Evolutionary conservation across 2,797 vertebrate genomes (phyloP), one percentile per base, ranked within the genome.

Genomic region (Acipenser transmontanus): DNA sequence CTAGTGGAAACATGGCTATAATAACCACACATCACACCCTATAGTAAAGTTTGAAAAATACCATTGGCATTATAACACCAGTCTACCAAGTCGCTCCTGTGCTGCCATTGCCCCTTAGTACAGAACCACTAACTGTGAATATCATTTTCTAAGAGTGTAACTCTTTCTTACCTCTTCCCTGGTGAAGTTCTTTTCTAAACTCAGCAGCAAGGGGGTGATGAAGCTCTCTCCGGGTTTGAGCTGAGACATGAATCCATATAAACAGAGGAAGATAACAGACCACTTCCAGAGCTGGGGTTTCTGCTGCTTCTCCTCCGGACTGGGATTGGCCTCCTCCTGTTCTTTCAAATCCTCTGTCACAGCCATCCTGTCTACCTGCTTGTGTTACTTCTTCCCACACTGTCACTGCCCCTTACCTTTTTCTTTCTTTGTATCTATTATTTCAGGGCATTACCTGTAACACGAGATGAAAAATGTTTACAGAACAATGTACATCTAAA

Each of bases 161-260:
- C 20, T 11, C 20, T 10, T 1, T 76, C 91, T 64, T 48, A 94
- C 96, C 94, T 98, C 83, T 51, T 79, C 1, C 17, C 12, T 79
- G 0, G 94, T 96, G 85, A 99, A 97, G 80, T 98, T 98, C 85
- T 92, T 94, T 68, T 86, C 80, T 0, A 54, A 0, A 57, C 91
- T 88, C 73, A 97, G 85, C 2, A 99, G 88, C 65, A 89, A 88
- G 0, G 97, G 97, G 0, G 95, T 98, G 64, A 99, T 94, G 80
- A 99, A 99, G 47, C 95, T 88, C 74, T 99, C 97, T 4, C 95
- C 96, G 0, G 97, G 97, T 50, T 91, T 91, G 59, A 99, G 78
- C 66, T 96, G 94, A 0, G 83, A 72, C 93, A 98, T 91, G 76
- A 99, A 99, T 59, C 97, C 97, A 0, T 92, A 99, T 76, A 97